Evolutionary conservation across 1,140 invertebrate species (phyloP), one percentile per base, ranked within the genome.

Genomic region (Pomacea maculata): DNA sequence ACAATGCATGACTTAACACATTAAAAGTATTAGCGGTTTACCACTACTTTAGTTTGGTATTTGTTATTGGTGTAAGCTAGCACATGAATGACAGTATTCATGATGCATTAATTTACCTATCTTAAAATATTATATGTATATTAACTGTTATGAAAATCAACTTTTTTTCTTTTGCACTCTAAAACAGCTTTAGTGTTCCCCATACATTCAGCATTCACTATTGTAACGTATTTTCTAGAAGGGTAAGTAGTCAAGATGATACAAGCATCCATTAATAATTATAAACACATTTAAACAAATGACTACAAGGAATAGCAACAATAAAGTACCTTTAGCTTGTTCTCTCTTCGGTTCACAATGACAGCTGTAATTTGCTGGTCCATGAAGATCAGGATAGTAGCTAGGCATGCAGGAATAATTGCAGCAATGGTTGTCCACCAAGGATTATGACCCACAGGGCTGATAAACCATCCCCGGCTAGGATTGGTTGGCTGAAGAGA

Each of bases 291-390:
- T 2, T 21, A 29, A 11, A 45, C n/a, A 74, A n/a, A 55, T 10
- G n/a, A 12, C 45, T 67, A n/a, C 70, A n/a, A 19, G 12, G 65
- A 63, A 75, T 19, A 54, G 15, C 11, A 78, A 57, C 29, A 34
- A 68, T 54, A 55, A 86, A 84, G 86, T 91, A 95, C 94, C 92
- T 97, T 97, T 64, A 99, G 92, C 92, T 99, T 99, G 90, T 99
- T 98, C 92, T 99, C 98, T 92, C 98, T 99, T 65, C 98, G 94
- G 91, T 99, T 99, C 14, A 99, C 95, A 89, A 99, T 99, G 52
- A 99, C 98, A 76, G 97, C 96, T 3, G 98, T 99, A 80, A 99
- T 99, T 92, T 99, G 98, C 91, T 99, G 98, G 93, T 99, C 98
- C 98, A 99, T 99, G 91, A 99, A 99, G 87, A 99, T 97, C 12